Evolutionary conservation across 92 coral and sea anemone species (phyloP).

Genomic region (Heliopora coerulea): DNA sequence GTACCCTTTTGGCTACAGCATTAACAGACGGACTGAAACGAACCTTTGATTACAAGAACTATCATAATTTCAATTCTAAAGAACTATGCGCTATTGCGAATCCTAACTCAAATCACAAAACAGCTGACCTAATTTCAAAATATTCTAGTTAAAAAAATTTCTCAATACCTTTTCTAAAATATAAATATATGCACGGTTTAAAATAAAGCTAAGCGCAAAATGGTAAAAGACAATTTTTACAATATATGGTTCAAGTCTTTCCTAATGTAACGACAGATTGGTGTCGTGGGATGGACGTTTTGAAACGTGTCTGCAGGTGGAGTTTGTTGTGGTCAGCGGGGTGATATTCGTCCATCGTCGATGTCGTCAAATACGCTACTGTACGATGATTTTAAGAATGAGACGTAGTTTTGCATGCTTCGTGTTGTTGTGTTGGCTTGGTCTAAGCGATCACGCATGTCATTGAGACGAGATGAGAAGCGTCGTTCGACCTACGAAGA

Average conservation of each 20-base stretch:
- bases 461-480: constrained; percentile 85
- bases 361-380: constrained; percentile 92
- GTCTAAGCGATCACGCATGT: constrained; percentile 97
- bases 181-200: constrained; percentile 23
- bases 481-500: constrained; percentile 82
- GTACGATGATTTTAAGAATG: constrained; percentile 95
- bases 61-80: not conserved
- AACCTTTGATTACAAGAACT: not conserved
- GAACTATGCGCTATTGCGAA: not conserved
- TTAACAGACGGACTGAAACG: too few species aligned
- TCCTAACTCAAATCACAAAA: not conserved
- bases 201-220: not conserved
- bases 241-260: not conserved
- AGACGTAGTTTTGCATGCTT: constrained; percentile 98
- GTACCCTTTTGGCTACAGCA: too few species aligned
- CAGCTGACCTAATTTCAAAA: too few species aligned
- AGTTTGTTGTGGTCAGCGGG: constrained; percentile 58
- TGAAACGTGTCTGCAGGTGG: not conserved
- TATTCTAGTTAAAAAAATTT: not conserved
- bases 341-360: constrained; percentile 57
- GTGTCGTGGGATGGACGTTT: not conserved
- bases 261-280: not conserved
- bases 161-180: constrained; percentile 19
- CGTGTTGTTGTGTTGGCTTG: constrained; percentile 99
- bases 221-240: not conserved